Base-by-base conservation (phyloP, 23 tunicate genomes). In the Trididemnum clinides region DNA sequence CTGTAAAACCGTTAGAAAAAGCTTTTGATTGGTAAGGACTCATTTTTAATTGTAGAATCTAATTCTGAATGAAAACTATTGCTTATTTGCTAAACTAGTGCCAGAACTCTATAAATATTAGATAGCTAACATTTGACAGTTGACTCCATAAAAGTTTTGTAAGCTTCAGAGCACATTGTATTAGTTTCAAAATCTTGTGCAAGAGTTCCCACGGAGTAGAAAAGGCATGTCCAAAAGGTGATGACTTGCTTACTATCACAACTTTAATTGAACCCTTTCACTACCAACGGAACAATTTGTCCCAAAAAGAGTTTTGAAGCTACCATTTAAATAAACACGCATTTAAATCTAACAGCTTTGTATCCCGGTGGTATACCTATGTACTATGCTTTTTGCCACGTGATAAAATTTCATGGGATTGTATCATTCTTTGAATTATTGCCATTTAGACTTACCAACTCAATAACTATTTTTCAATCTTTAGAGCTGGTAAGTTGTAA, bases 1-100 rank as follows among this genome's bases (percentile, higher is more conserved):
- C 88, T 1, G 78, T 91, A 33, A 70, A 51, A 49, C 99, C 99
- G 1, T 50, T 93, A 37, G 99, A 95, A 88, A 80, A 87, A 54
- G 96, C 99, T 5, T 88, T 51, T 71, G 99, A 95, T 62, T 95
- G 99, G 97, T 89, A 75, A 57, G 37, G 38, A 44, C 44, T 49
- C 15, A 49, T 15, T 15, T n/a, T n/a, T n/a, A n/a, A n/a, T n/a
- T n/a, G n/a, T n/a, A n/a, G n/a, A n/a, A n/a, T n/a, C n/a, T n/a
- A n/a, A n/a, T n/a, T n/a, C n/a, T n/a, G n/a, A n/a, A n/a, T n/a
- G n/a, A n/a, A n/a, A n/a, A n/a, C n/a, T n/a, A n/a, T n/a, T n/a
- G n/a, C n/a, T n/a, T n/a, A n/a, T n/a, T n/a, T n/a, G n/a, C n/a
- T n/a, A n/a, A n/a, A n/a, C n/a, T n/a, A n/a, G n/a, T n/a, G n/a